These are phyloP conservation scores for Pogonocherus hispidulus DNA, from an alignment of 2,888 invertebrate genomes.

Conservation along the genomic window DNA sequence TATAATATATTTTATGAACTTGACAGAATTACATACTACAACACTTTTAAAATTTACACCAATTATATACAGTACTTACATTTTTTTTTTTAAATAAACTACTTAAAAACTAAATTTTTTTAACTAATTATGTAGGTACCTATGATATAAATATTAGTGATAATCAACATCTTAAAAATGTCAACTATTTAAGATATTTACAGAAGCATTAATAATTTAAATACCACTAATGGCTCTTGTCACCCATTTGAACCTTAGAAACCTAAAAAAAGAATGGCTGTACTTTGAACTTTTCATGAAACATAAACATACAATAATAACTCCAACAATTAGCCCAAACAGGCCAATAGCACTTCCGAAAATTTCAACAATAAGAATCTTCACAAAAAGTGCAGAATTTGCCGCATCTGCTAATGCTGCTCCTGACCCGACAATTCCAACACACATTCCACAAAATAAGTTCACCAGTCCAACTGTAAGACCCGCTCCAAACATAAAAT, in stretches of 20 bases:
- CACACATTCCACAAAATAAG: conserved; percentile 94
- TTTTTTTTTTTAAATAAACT: no score
- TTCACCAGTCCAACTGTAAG: conserved; percentile 96
- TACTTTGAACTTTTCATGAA: neutral
- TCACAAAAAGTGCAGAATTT: conserved; percentile 95
- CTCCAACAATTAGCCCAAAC: conserved; percentile 98
- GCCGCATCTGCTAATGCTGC: conserved; percentile 98
- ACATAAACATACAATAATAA: conserved; percentile 63
- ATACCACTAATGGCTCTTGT: conserved; percentile 36
- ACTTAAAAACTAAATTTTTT: no score
- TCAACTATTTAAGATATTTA: neutral
- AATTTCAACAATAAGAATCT: conserved; percentile 98
- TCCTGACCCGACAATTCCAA: conserved; percentile 97
- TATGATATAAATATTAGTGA: no score
- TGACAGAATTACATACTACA: no score
- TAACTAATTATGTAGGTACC: no score
- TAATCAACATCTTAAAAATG: no score
- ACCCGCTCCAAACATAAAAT: conserved; percentile 96
- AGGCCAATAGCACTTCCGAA: conserved; percentile 99
- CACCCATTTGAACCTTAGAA: conserved; percentile 45
- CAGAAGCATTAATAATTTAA: neutral
- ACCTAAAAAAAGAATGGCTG: conserved; percentile 29
- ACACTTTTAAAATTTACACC: no score
- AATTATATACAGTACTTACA: no score
- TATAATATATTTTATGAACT: no score